phyloP scores from a whole-genome alignment of 1,140 invertebrate genomes.

The Bombus waltoni region DNA sequence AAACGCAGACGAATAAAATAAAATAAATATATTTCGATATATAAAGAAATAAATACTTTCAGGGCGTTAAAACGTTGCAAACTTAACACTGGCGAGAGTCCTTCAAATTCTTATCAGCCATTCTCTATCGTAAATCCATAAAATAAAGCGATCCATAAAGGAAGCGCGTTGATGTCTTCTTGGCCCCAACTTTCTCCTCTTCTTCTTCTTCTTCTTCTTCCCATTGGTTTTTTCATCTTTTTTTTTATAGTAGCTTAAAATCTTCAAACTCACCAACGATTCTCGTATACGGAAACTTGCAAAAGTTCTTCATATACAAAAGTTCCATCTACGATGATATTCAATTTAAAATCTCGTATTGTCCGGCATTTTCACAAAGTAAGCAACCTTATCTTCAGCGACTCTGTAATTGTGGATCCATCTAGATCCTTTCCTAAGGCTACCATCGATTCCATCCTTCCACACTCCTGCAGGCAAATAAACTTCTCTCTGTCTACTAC shows the following conservation, averaged over 20 bases:
- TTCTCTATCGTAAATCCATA: not conserved
- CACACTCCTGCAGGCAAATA: conserved; percentile 94
- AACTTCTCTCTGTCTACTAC: conserved; percentile 85
- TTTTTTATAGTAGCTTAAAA: not conserved
- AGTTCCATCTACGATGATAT: not conserved
- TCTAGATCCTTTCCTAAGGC: conserved; percentile 91
- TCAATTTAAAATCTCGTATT: conserved; percentile 88
- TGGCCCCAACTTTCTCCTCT: not conserved
- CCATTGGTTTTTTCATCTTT: not conserved
- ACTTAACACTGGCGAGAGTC: not conserved
- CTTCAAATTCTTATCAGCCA: not conserved
- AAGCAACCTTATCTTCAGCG: conserved; percentile 90
- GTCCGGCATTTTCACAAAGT: conserved; percentile 93
- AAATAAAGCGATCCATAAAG: not conserved
- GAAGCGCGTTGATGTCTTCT: not conserved
- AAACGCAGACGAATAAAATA: not conserved
- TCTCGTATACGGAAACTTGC: not conserved
- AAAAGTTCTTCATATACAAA: not conserved
- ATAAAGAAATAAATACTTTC: conserved; percentile 45
- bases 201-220: not conserved
- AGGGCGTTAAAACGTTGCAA: not conserved
- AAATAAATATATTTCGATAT: conserved; percentile 49
- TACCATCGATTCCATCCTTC: conserved; percentile 94
- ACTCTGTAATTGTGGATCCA: conserved; percentile 95
- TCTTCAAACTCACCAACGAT: not conserved